A percentile compares a stretch with the other conserved stretches of the same genome.
These are phyloP conservation scores for Acropora yongei DNA, from an alignment of 64 coral and sea anemone genomes.

Conservation along the genomic window DNA sequence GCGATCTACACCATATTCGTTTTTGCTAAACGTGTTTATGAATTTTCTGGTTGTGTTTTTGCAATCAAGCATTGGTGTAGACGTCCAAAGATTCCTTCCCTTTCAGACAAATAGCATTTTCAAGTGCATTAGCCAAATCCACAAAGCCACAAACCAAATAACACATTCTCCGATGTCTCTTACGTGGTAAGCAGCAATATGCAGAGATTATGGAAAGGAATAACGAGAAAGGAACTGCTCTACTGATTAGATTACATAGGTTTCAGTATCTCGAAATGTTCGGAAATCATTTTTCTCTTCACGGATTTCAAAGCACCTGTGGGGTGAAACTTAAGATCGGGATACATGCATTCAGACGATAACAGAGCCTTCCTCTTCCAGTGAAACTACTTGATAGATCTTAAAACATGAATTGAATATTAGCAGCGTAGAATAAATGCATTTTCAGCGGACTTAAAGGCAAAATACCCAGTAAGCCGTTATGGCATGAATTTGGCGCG, in stretches of 20 bases:
- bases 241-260: neutral
- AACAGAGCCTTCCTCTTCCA: neutral
- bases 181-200: neutral
- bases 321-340: too few relatives aligned
- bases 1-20: too few relatives aligned
- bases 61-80: neutral
- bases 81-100: neutral
- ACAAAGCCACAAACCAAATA: neutral
- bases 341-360: too few relatives aligned
- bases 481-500: neutral
- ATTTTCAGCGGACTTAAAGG: neutral
- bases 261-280: neutral
- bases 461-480: neutral
- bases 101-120: conserved; percentile 6
- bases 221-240: neutral
- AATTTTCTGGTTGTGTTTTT: too few relatives aligned
- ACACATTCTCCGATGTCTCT: neutral
- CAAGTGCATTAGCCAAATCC: conserved; percentile 1
- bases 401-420: neutral
- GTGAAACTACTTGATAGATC: neutral
- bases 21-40: too few relatives aligned
- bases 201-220: neutral
- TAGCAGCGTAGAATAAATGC: neutral
- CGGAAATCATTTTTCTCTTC: too few relatives aligned
- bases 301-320: too few relatives aligned